These are phyloP conservation scores for Sipha flava DNA, from an alignment of 1,140 invertebrate genomes.

Conservation along the genomic window DNA sequence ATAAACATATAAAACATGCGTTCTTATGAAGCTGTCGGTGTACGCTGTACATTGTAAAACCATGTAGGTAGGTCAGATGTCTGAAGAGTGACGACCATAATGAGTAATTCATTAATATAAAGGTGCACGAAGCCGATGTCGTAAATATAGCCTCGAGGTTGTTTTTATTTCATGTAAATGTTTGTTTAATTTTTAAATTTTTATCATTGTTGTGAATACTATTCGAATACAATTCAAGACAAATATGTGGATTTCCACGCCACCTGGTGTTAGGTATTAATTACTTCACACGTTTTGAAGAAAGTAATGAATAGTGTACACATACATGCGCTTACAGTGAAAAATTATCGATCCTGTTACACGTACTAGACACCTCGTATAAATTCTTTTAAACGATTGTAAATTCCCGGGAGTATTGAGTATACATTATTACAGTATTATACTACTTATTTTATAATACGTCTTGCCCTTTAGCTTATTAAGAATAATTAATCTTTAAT, in stretches of 20 bases:
- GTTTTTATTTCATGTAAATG: too few species aligned
- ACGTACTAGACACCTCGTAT: not conserved
- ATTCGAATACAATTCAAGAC: not conserved
- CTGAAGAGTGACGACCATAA: too few species aligned
- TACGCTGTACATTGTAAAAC: too few species aligned
- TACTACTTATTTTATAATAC: not conserved
- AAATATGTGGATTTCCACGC: not conserved
- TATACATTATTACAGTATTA: not conserved
- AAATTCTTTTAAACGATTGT: constrained; percentile 16
- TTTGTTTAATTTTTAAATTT: too few species aligned
- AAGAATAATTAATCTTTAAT: not conserved
- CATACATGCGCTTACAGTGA: not conserved
- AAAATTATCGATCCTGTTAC: constrained; percentile 13
- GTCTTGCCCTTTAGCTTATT: too few species aligned
- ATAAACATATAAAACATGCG: not conserved
- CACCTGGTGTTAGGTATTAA: constrained; percentile 20
- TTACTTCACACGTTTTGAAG: constrained; percentile 16
- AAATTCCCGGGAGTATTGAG: not conserved
- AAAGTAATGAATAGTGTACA: not conserved
- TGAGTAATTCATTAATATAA: too few species aligned
- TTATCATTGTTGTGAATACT: too few species aligned
- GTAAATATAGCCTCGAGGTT: not conserved
- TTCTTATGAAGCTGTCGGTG: too few species aligned
- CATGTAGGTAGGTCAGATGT: too few species aligned
- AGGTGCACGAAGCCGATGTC: too few species aligned